Evolutionary conservation across 2,888 invertebrate genomes (phyloP), one percentile per base, ranked within the genome.

Genomic region (Temnothorax unifasciatus): DNA sequence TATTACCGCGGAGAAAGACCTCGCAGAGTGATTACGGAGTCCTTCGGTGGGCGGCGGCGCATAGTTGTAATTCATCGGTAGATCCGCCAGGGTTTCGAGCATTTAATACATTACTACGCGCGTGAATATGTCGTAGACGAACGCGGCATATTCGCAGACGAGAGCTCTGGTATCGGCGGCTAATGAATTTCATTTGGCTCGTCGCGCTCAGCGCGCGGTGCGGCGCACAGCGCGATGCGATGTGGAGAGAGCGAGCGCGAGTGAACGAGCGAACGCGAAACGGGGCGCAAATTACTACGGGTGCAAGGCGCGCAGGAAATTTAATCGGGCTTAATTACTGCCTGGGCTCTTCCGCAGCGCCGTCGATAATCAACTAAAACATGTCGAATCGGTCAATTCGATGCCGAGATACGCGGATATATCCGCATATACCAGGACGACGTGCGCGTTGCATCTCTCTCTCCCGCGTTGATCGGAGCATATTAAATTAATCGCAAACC

Each of bases 261-360:
- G 29, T 13, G 38, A 71, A 21, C 38, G 71, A 52, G 52, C 18
- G 84, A 89, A 85, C 85, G 86, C 86, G 88, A 86, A 87, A 83
- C 84, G 86, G 88, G 52, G 81, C 87, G 88, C 88, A 84, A 90
- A 90, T 90, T 90, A 90, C 86, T 81, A 86, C 87, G 84, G 86
- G 86, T 88, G 84, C 85, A 90, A 88, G 87, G 85, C 84, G 89
- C 86, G 90, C 86, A 86, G 89, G 89, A 89, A 90, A 90, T 89
- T 89, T 90, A 90, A 90, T 90, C 90, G 86, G 83, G 90, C 88
- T 90, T 90, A 90, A 90, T 90, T 90, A 90, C 86, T 84, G 88
- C 83, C 79, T 69, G 73, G 83, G 86, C 88, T 85, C 86, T 90
- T 90, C 90, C 87, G 87, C 84, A 86, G 88, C 81, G 85, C 73